These are phyloP conservation scores for Erythrolamprus reginae DNA, from an alignment of 2,113 vertebrate species.

Conservation along the genomic window DNA sequence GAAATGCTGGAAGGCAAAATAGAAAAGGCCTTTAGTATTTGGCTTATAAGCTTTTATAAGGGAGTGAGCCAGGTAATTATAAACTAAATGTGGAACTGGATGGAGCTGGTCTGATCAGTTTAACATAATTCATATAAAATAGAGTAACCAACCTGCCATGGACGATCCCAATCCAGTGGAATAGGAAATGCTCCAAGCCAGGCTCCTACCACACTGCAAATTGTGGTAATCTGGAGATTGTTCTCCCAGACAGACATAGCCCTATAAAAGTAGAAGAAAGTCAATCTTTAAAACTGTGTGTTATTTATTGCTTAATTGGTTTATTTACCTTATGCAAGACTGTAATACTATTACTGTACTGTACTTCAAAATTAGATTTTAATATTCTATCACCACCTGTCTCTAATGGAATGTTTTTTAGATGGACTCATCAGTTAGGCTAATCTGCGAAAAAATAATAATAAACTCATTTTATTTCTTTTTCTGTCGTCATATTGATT, in stretches of 20 bases:
- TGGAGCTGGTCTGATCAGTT: neutral
- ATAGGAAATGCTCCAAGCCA: conserved; percentile 95
- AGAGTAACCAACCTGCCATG: conserved; percentile 88
- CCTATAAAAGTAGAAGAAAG: conserved; percentile 59
- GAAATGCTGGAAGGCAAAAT: neutral
- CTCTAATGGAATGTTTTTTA: neutral
- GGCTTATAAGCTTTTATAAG: neutral
- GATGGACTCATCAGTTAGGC: neutral
- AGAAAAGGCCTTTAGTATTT: neutral
- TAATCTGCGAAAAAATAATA: neutral
- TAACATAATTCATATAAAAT: neutral
- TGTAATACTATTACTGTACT: neutral
- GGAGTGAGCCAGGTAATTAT: neutral
- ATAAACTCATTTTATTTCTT: neutral
- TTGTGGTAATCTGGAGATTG: conserved; percentile 87
- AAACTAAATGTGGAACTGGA: neutral
- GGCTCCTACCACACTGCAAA: conserved; percentile 81
- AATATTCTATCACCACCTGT: neutral
- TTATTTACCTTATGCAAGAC: neutral
- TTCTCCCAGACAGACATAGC: conserved; percentile 91
- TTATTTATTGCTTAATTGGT: neutral
- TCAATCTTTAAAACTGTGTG: neutral
- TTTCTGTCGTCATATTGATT: neutral
- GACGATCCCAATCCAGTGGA: conserved; percentile 94
- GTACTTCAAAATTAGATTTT: neutral